Base-by-base conservation (phyloP, 2,888 invertebrate species). In the Flexamia atlantica region DNA sequence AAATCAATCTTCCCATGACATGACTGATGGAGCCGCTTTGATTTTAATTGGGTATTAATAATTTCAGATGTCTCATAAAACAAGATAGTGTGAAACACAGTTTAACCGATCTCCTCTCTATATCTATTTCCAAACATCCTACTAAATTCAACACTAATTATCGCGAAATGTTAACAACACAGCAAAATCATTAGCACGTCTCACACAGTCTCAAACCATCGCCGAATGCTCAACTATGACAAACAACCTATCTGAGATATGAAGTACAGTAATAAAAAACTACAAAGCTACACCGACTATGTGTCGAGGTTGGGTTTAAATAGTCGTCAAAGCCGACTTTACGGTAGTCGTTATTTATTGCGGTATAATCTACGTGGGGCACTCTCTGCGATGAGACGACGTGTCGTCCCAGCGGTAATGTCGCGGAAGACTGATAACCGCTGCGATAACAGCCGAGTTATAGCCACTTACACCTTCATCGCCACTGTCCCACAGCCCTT, bases 391-490 rank as follows among this genome's bases (percentile, higher is more conserved):
- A 72, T 72, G 72, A 72, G 23, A 72, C 72, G 72, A 23, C 20
- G 72, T 42, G 36, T 72, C 40, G 72, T 72, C 40, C 72, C 40
- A 12, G 40, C 72, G 72, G 42, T 40, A 72, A 72, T 72, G 42
- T n/a, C 40, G 72, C 72, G 72, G 32, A 36, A 72, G 9, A 72
- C 72, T 42, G 72, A 40, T 64, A 64, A 64, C 36, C 0, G 40
- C 40, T 10, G 23, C n/a, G 72, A 72, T 40, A 36, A 36, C 72
- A 9, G 9, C 5, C 23, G 68, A 40, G n/a, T 42, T 36, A 72
- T 28, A 10, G 36, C 72, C 72, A 28, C 30, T 64, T 64, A 30
- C 28, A 64, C 64, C 28, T 25, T 64, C 28, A 64, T 64, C 64
- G 20, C 64, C 14, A 25, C 64, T 64, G 64, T 64, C 10, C 5